phyloP scores from a whole-genome alignment of 35 echinoderm and acorn worm genomes.

The Nesometra sesokonis region DNA sequence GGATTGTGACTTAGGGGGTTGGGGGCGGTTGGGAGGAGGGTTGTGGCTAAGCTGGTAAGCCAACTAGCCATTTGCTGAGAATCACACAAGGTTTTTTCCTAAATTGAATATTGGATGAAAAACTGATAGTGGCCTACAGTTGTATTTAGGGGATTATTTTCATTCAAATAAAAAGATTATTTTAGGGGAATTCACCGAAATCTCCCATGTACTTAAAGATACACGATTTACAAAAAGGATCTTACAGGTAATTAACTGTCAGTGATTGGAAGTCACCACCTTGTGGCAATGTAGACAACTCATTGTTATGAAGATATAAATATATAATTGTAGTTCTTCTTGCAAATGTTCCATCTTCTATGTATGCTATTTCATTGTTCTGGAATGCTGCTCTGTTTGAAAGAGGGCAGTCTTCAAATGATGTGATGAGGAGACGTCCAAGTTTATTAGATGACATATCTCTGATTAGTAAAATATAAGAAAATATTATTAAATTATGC shows the following conservation, averaged over 20 bases:
- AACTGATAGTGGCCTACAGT: too few species aligned
- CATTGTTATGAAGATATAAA: conserved; percentile 44
- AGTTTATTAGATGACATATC: conserved; percentile 40
- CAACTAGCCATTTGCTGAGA: too few species aligned
- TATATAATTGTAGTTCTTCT: conserved; percentile 15
- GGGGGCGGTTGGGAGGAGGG: too few species aligned
- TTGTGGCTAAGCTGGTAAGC: too few species aligned
- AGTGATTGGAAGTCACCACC: conserved; percentile 54
- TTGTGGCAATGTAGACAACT: conserved; percentile 48
- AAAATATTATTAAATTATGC: neutral
- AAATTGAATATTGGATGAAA: too few species aligned
- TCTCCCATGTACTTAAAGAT: too few species aligned
- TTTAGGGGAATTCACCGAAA: too few species aligned
- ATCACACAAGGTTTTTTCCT: too few species aligned
- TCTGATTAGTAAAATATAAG: conserved; percentile 16
- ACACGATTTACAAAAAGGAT: neutral
- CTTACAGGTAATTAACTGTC: conserved; percentile 38
- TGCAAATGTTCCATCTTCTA: conserved; percentile 70
- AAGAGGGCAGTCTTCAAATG: conserved; percentile 77
- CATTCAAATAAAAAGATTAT: neutral
- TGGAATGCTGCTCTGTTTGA: neutral
- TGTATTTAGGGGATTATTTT: too few species aligned
- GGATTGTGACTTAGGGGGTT: too few species aligned
- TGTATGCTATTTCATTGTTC: conserved; percentile 82
- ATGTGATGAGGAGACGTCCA: conserved; percentile 59